Percentiles rank a stretch among this genome's conserved stretches.
phyloP scores from a whole-genome alignment of 1,140 invertebrate species.

The Grapholita molesta region DNA sequence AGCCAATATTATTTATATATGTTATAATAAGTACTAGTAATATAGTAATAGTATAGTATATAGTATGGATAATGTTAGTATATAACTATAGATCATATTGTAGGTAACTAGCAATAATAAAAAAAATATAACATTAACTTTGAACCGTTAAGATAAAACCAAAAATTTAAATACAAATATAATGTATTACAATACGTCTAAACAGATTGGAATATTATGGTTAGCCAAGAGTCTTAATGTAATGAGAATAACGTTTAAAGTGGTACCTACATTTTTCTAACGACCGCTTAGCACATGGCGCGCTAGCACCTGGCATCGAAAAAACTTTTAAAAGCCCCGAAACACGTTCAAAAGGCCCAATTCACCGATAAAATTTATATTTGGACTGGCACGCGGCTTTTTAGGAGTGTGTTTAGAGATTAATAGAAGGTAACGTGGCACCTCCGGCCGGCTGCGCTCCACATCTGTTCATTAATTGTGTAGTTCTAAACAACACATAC shows the following conservation, averaged over 20 bases:
- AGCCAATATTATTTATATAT: too few relatives aligned
- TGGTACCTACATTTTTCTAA: constrained; percentile 26
- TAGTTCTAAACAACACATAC: background rate
- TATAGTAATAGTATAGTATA: too few relatives aligned
- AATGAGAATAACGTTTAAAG: background rate
- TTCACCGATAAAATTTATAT: constrained; percentile 3
- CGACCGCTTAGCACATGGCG: constrained; percentile 26
- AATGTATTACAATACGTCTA: background rate
- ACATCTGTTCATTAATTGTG: background rate
- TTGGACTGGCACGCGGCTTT: background rate
- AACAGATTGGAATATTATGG: background rate
- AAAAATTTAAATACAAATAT: too few relatives aligned
- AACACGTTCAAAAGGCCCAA: constrained; percentile 3
- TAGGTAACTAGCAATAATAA: too few relatives aligned
- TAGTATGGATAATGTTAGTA: too few relatives aligned
- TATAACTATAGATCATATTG: too few relatives aligned
- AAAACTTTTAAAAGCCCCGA: constrained; percentile 11
- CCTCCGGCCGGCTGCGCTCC: background rate
- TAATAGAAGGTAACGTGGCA: background rate
- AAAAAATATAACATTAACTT: too few relatives aligned
- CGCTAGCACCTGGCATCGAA: constrained; percentile 34
- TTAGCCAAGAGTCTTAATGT: background rate
- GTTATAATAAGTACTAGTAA: too few relatives aligned
- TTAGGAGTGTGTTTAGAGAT: background rate
- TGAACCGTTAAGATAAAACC: too few relatives aligned